Evolutionary conservation across 2,113 vertebrate species (phyloP).

Genomic region (Plecturocebus donacophilus): DNA sequence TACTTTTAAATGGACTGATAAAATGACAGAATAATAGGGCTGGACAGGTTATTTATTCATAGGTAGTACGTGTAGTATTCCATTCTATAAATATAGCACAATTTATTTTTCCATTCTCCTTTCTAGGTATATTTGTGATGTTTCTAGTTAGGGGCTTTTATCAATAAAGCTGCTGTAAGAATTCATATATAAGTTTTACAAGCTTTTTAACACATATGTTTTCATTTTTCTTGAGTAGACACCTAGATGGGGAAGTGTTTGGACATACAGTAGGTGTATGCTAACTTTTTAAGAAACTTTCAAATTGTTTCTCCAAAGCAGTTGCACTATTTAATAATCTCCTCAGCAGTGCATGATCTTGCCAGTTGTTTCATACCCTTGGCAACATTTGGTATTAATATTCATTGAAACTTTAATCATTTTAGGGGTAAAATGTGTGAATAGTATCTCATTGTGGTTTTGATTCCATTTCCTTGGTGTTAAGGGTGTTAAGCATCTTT

Average conservation of each 20-base stretch:
- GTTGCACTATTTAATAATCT: background rate
- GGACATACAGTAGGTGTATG: background rate
- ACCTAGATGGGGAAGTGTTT: background rate
- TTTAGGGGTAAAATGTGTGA: background rate
- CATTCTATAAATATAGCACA: background rate
- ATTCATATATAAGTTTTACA: background rate
- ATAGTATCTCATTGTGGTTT: background rate
- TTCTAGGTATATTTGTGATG: background rate
- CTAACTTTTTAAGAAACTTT: background rate
- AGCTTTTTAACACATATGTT: background rate
- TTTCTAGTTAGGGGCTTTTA: background rate
- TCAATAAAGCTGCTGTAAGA: background rate
- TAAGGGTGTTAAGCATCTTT: background rate
- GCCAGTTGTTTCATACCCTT: background rate
- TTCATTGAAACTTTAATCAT: background rate
- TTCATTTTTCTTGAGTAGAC: background rate
- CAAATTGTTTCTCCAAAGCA: background rate
- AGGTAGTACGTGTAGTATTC: background rate
- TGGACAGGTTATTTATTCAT: background rate
- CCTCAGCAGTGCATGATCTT: background rate
- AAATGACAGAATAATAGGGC: background rate
- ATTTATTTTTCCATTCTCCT: background rate
- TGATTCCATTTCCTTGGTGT: background rate
- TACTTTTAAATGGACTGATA: background rate
- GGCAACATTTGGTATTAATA: background rate